A percentile compares a stretch with the other conserved stretches of the same genome.
Conservation (phyloP, 2,113 vertebrate species). For the Ictidomys tridecemlineatus region DNA sequence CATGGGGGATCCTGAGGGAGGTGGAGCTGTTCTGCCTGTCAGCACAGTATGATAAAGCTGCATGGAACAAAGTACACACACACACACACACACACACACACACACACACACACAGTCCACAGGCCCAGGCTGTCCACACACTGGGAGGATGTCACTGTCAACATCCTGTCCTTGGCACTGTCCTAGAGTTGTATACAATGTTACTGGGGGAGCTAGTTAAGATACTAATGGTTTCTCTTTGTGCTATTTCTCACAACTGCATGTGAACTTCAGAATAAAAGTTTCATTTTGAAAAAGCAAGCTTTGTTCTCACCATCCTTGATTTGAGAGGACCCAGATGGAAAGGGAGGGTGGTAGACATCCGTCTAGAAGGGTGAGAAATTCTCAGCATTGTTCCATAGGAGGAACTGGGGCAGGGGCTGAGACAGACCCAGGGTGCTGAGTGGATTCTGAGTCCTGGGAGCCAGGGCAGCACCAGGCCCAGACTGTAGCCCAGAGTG, state of each 20-base stretch:
- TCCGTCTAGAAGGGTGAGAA: too few species aligned
- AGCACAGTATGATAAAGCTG: background rate
- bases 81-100: too few species aligned
- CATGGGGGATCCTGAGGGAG: background rate
- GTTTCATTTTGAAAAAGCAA: background rate
- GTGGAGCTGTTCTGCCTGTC: background rate
- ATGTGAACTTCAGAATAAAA: background rate
- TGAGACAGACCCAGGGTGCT: too few species aligned
- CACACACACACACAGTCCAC: too few species aligned
- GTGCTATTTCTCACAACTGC: background rate
- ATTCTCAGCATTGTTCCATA: too few species aligned
- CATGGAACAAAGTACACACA: background rate
- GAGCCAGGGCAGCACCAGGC: too few species aligned
- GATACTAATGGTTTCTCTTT: background rate
- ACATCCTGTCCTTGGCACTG: background rate
- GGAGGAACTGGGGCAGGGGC: too few species aligned
- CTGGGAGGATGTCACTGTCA: rapidly evolving
- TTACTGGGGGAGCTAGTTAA: background rate
- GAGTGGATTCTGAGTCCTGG: too few species aligned
- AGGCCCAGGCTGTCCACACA: background rate
- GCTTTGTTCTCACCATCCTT: too few species aligned
- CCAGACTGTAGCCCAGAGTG: too few species aligned
- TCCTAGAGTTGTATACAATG: background rate
- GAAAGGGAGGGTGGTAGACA: too few species aligned
- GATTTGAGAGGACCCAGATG: too few species aligned